A percentile compares a stretch with the other conserved stretches of the same genome.
Evolutionary conservation across 2,797 vertebrate genomes (phyloP).

Genomic region (Rhinichthys osculus): DNA sequence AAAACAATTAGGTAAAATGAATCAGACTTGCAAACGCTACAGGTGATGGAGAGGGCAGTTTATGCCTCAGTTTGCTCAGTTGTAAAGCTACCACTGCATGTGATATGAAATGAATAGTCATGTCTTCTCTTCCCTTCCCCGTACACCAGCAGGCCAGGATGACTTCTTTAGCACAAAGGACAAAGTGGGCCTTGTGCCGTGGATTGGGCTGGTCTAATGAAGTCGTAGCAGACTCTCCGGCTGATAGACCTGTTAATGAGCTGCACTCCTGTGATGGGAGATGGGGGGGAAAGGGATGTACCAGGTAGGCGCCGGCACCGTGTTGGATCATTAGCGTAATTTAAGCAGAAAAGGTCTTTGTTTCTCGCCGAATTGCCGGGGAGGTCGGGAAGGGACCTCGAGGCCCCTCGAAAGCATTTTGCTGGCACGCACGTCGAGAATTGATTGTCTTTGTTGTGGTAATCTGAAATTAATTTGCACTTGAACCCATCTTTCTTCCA

Average conservation of each 20-base stretch:
- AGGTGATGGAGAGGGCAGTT: neutral
- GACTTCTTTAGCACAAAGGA: conserved; percentile 59
- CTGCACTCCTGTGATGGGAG: conserved; percentile 67
- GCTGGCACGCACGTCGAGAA: conserved; percentile 88
- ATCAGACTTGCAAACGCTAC: neutral
- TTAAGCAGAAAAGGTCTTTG: conserved; percentile 86
- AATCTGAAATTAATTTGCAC: conserved; percentile 99
- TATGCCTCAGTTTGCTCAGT: neutral
- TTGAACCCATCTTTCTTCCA: conserved; percentile 99
- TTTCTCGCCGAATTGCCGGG: conserved; percentile 79
- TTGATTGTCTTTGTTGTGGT: conserved; percentile 98
- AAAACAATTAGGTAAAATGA: neutral
- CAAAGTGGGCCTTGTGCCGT: conserved; percentile 67
- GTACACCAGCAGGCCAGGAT: conserved; percentile 66
- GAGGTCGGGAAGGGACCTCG: conserved; percentile 82
- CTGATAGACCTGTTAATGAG: conserved; percentile 78
- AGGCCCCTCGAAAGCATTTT: conserved; percentile 90
- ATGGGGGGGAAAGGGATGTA: conserved; percentile 57
- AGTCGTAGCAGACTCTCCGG: conserved; percentile 63
- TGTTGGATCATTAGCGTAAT: conserved; percentile 88
- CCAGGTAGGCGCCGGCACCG: conserved; percentile 78
- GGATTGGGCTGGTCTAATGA: conserved; percentile 75
- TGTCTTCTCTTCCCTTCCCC: conserved; percentile 43
- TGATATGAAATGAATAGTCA: conserved; percentile 36
- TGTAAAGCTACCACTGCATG: neutral